phyloP scores from a whole-genome alignment of 2,113 vertebrate genomes.

The Amblyornis subalaris region DNA sequence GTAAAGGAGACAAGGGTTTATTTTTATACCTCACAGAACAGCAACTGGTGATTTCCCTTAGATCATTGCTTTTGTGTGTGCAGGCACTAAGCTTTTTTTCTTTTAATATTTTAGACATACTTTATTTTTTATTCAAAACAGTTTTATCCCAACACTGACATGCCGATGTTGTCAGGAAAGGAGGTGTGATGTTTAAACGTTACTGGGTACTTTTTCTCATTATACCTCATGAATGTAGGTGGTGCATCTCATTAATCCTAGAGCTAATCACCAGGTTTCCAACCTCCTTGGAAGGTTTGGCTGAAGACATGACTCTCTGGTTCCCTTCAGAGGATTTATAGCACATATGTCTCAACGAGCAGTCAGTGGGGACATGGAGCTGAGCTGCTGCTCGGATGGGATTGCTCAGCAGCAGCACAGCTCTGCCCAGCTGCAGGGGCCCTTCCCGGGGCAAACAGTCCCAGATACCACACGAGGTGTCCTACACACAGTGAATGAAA shows the following conservation, averaged over 20 bases:
- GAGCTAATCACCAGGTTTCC: constrained; percentile 32
- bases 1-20: constrained; percentile 66
- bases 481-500: accelerated
- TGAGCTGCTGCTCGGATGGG: accelerated
- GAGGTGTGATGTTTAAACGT: background rate
- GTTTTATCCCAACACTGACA: constrained; percentile 56
- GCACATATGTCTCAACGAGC: background rate
- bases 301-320: background rate
- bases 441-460: background rate
- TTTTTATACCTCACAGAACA: constrained; percentile 68
- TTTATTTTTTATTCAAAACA: constrained; percentile 66
- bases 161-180: constrained; percentile 10
- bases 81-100: constrained; percentile 54
- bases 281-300: constrained; percentile 7
- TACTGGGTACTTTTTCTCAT: constrained; percentile 5
- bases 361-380: background rate
- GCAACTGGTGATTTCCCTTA: constrained; percentile 68
- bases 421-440: background rate
- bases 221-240: constrained; percentile 27
- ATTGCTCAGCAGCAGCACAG: background rate
- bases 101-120: constrained; percentile 65
- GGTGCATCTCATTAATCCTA: constrained; percentile 50
- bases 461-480: background rate
- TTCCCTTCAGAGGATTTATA: background rate
- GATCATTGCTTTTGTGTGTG: constrained; percentile 62